A percentile compares a stretch with the other conserved stretches of the same genome.
phyloP scores from a whole-genome alignment of 2,888 invertebrate genomes.

The Trachelus tabidus region DNA sequence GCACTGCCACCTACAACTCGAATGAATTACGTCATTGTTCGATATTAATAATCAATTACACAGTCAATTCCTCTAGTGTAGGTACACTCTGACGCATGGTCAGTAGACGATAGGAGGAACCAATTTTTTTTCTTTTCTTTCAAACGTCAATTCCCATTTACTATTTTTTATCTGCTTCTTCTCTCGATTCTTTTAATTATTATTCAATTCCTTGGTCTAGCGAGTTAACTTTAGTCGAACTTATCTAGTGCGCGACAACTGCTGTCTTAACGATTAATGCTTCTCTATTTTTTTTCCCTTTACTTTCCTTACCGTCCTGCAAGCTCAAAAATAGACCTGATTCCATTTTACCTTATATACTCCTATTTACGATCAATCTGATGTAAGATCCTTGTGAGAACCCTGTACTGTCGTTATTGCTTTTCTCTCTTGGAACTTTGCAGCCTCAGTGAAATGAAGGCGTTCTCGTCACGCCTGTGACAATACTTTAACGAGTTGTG shows the following conservation, averaged over 20 bases:
- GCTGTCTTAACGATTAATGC: neutral
- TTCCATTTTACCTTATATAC: neutral
- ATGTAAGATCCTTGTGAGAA: neutral
- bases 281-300: neutral
- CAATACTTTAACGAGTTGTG: neutral
- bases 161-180: neutral
- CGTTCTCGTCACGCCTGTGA: neutral
- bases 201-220: conserved; percentile 31
- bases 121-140: conserved; percentile 18
- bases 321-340: neutral
- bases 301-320: neutral
- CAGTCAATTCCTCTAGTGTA: neutral
- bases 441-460: neutral
- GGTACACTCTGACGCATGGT: neutral
- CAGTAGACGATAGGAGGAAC: conserved; percentile 39
- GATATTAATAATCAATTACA: neutral
- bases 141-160: conserved; percentile 41
- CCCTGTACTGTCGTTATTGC: neutral
- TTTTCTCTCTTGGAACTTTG: neutral
- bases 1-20: neutral
- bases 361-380: neutral
- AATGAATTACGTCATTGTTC: neutral
- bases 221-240: conserved; percentile 13
- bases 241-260: neutral
- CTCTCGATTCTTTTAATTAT: neutral